Evolutionary conservation across 2,888 invertebrate species (phyloP).

Genomic region (Brenthis ino): DNA sequence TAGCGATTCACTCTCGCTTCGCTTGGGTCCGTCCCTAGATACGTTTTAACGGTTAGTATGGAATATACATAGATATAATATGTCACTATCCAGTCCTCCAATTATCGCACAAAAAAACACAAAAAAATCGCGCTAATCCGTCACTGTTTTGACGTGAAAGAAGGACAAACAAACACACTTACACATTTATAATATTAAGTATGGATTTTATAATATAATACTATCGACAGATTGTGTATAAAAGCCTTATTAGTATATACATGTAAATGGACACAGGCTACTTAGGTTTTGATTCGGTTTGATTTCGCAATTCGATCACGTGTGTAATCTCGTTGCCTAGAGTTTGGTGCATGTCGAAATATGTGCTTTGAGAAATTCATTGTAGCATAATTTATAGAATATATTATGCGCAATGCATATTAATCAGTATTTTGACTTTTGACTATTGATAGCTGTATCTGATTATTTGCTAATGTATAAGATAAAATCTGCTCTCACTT

Average conservation of each 20-base stretch:
- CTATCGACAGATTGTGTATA: not conserved
- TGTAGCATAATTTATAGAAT: slow-evolving; percentile 30
- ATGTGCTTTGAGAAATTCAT: slow-evolving; percentile 29
- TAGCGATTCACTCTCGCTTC: too few relatives aligned
- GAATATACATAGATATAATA: too few relatives aligned
- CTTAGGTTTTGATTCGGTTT: slow-evolving; percentile 22
- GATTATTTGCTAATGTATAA: not conserved
- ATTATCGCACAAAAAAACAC: too few relatives aligned
- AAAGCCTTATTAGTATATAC: slow-evolving; percentile 3
- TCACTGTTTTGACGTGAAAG: too few relatives aligned
- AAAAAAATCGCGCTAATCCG: too few relatives aligned
- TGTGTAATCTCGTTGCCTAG: slow-evolving; percentile 32
- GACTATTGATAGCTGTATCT: not conserved
- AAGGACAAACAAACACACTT: too few relatives aligned
- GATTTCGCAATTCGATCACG: slow-evolving; percentile 31
- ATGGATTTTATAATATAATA: too few relatives aligned
- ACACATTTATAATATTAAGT: too few relatives aligned
- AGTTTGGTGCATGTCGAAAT: slow-evolving; percentile 35
- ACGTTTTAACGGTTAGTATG: too few relatives aligned
- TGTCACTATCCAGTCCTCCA: too few relatives aligned
- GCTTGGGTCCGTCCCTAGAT: too few relatives aligned
- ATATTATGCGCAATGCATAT: slow-evolving; percentile 20
- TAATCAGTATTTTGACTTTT: slow-evolving; percentile 13
- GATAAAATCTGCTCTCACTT: not conserved
- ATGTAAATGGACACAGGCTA: slow-evolving; percentile 1